Percentiles rank a stretch among this genome's conserved stretches.
Evolutionary conservation across 1,140 invertebrate genomes (phyloP).

Genomic region (Drosophila arizonae): DNA sequence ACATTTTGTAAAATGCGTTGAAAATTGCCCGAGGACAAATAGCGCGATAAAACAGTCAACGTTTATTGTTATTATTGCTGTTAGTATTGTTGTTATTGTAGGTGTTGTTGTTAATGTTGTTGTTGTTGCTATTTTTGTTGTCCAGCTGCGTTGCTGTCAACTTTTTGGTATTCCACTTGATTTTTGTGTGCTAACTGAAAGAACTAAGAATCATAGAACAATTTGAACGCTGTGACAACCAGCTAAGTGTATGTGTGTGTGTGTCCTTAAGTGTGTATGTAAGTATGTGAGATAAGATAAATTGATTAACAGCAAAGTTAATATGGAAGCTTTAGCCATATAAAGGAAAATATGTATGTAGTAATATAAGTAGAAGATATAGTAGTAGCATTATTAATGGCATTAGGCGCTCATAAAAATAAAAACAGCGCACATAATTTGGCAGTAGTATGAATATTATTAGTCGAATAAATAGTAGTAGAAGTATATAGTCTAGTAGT

Average conservation of each 20-base stretch:
- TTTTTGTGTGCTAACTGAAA: conserved; percentile 41
- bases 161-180: conserved; percentile 70
- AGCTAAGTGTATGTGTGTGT: neutral
- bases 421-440: no score
- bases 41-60: conserved; percentile 73
- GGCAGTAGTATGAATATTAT: no score
- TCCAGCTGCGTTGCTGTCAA: conserved; percentile 37
- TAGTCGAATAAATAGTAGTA: no score
- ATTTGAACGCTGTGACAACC: conserved; percentile 1
- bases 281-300: neutral
- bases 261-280: neutral
- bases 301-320: neutral
- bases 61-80: conserved; percentile 64
- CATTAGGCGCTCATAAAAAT: no score
- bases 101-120: conserved; percentile 31
- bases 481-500: no score
- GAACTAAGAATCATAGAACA: conserved; percentile 2
- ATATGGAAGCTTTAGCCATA: no score
- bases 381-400: no score
- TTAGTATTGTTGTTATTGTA: conserved; percentile 36
- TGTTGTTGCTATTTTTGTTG: neutral
- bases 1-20: conserved; percentile 56
- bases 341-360: no score
- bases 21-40: conserved; percentile 68
- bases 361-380: no score